These are phyloP conservation scores for Arrhopalites spinosus DNA, from an alignment of 2,888 invertebrate species.

Conservation along the genomic window DNA sequence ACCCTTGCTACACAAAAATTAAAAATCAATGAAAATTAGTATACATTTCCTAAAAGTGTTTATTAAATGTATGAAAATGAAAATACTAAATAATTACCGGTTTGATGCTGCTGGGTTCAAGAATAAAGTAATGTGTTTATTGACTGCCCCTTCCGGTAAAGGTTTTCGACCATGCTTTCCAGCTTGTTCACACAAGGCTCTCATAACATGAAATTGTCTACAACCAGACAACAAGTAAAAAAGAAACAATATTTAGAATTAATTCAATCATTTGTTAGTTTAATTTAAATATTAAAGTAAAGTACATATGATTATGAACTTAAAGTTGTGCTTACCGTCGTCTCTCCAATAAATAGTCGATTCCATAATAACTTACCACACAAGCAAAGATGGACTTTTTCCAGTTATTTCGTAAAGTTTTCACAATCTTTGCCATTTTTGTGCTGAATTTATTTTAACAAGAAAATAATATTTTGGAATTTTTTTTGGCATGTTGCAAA, in stretches of 20 bases:
- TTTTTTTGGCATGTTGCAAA: no score
- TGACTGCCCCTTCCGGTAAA: constrained; percentile 66
- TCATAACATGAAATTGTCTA: constrained; percentile 79
- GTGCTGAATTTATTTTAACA: no score
- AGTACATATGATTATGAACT: background rate
- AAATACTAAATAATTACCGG: constrained; percentile 62
- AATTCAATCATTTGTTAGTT: background rate
- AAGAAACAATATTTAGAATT: background rate
- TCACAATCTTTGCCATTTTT: constrained; percentile 63
- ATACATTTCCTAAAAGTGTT: background rate
- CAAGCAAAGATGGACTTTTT: constrained; percentile 81
- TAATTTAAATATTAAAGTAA: background rate
- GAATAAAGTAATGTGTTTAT: constrained; percentile 75
- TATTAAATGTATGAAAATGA: background rate
- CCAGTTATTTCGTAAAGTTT: constrained; percentile 80
- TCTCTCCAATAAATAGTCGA: constrained; percentile 70
- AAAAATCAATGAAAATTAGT: background rate
- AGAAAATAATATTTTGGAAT: no score
- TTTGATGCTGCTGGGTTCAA: constrained; percentile 68
- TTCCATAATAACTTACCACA: constrained; percentile 71
- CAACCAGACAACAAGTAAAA: no score
- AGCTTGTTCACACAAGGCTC: constrained; percentile 78
- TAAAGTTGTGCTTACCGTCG: constrained; percentile 74
- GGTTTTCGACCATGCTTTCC: constrained; percentile 71
- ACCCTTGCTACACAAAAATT: background rate